phyloP scores from a whole-genome alignment of 2,113 vertebrate species.

The Typhlomys cinereus region DNA sequence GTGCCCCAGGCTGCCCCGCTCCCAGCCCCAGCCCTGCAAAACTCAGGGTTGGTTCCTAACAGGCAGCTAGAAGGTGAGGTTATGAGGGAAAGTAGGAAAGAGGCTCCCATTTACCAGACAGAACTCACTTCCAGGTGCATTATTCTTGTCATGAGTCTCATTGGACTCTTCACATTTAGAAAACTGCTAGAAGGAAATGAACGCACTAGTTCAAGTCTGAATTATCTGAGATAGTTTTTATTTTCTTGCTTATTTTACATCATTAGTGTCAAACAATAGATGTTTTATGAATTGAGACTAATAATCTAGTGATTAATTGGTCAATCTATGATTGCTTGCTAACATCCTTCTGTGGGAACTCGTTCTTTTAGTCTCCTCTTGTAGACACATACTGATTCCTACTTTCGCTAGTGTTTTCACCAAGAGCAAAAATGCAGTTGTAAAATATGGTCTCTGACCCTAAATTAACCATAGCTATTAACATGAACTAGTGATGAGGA shows the following conservation, averaged over 20 bases:
- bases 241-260: not conserved
- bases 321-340: not conserved
- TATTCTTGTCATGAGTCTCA: not conserved
- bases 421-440: not conserved
- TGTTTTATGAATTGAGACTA: not conserved
- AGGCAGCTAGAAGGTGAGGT: not conserved
- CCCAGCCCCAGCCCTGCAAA: too few relatives aligned
- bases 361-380: not conserved
- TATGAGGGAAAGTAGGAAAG: not conserved
- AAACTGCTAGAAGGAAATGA: not conserved
- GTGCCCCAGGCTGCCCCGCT: conserved; percentile 42
- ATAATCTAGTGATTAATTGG: not conserved
- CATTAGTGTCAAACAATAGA: not conserved
- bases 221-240: not conserved
- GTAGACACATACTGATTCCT: not conserved
- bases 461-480: not conserved
- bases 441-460: not conserved
- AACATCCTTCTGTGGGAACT: not conserved
- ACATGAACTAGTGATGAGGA: not conserved
- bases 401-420: too few relatives aligned
- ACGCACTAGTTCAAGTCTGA: not conserved
- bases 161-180: not conserved
- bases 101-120: not conserved
- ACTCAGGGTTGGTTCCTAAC: not conserved
- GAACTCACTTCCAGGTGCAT: not conserved